phyloP scores from a whole-genome alignment of 2,113 vertebrate species.

The Promerops cafer region DNA sequence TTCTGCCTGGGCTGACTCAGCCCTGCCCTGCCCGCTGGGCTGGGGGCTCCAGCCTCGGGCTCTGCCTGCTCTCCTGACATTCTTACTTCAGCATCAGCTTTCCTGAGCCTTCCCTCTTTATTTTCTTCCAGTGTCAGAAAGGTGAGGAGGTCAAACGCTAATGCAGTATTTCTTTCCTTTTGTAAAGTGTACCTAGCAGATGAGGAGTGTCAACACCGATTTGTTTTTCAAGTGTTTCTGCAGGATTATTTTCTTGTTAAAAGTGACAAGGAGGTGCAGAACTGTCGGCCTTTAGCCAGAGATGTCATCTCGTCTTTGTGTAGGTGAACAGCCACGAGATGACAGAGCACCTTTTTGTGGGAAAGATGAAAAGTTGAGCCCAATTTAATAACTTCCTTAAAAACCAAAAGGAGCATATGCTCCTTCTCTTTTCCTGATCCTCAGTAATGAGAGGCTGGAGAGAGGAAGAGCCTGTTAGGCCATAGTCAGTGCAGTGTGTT shows the following conservation, averaged over 20 bases:
- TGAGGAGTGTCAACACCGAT: slow-evolving; percentile 58
- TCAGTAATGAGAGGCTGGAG: not conserved
- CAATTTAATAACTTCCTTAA: not conserved
- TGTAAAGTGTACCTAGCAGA: slow-evolving; percentile 34
- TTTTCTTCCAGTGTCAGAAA: slow-evolving; percentile 10
- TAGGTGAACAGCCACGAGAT: slow-evolving; percentile 3
- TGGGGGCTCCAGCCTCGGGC: not conserved
- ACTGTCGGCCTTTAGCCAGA: slow-evolving; percentile 40
- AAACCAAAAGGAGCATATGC: not conserved
- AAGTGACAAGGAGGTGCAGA: slow-evolving; percentile 61
- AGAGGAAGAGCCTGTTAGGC: not conserved
- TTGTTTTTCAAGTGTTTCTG: slow-evolving; percentile 57
- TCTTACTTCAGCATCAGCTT: slow-evolving; percentile 1
- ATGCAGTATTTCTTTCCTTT: slow-evolving; percentile 47
- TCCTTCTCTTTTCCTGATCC: not conserved
- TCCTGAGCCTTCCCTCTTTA: not conserved
- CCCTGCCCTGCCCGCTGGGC: not conserved
- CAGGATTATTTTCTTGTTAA: slow-evolving; percentile 62
- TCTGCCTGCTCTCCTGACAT: not conserved
- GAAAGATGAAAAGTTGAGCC: slow-evolving; percentile 12
- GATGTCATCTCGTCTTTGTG: slow-evolving; percentile 37
- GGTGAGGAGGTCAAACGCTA: slow-evolving; percentile 50
- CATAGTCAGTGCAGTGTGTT: not conserved
- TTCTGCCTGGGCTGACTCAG: not conserved
- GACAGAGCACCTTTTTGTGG: slow-evolving; percentile 36